Evolutionary conservation across 1,140 invertebrate species (phyloP).

Genomic region (Brachionus rotundiformis): DNA sequence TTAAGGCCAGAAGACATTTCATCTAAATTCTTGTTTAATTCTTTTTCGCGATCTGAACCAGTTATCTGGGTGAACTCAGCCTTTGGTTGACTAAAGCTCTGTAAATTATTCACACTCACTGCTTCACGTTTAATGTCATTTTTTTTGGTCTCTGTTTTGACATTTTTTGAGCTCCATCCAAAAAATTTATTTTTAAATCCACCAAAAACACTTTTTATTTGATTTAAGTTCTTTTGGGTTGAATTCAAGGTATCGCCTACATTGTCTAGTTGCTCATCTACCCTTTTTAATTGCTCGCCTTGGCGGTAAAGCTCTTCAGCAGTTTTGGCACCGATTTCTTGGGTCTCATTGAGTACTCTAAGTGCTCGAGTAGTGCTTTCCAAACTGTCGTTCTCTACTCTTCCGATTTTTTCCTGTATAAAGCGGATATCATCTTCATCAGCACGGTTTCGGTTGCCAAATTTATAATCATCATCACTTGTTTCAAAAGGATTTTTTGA

Average conservation of each 20-base stretch:
- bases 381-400: conserved; percentile 45
- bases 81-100: conserved; percentile 14
- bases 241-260: conserved; percentile 33
- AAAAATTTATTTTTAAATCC: conserved; percentile 50
- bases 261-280: not conserved
- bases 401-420: conserved; percentile 47
- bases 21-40: conserved; percentile 48
- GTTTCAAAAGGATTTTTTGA: conserved; percentile 43
- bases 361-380: conserved; percentile 20
- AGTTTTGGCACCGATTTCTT: conserved; percentile 39
- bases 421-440: conserved; percentile 29
- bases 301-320: conserved; percentile 16
- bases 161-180: conserved; percentile 11
- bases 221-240: conserved; percentile 49
- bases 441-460: conserved; percentile 14
- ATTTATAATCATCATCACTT: conserved; percentile 46
- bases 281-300: conserved; percentile 33
- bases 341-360: conserved; percentile 8
- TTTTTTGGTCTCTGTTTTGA: not conserved
- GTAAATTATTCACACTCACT: conserved; percentile 24
- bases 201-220: conserved; percentile 51
- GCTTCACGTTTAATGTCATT: not conserved
- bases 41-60: conserved; percentile 47
- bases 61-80: conserved; percentile 44
- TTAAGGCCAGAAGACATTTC: conserved; percentile 41